Evolutionary conservation across 2,888 invertebrate species (phyloP).

Genomic region (Acrobeloides nanus): DNA sequence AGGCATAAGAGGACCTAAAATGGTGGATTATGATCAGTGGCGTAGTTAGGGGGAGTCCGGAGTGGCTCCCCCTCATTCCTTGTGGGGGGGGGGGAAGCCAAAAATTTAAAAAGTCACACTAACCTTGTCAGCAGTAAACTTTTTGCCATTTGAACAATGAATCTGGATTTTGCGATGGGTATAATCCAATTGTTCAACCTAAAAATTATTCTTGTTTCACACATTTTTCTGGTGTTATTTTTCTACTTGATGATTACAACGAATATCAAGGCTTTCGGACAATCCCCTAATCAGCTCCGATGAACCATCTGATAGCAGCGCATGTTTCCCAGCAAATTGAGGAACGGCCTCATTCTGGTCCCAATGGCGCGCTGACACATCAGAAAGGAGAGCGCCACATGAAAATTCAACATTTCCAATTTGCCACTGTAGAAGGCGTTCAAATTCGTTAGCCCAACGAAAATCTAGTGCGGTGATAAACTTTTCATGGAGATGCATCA

Average conservation of each 20-base stretch:
- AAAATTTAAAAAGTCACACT: too few relatives aligned
- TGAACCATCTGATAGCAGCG: constrained; percentile 55
- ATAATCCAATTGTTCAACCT: constrained; percentile 50
- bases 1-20: constrained; percentile 57
- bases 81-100: too few relatives aligned
- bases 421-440: constrained; percentile 56
- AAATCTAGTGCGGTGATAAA: constrained; percentile 41
- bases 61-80: too few relatives aligned
- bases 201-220: constrained; percentile 13
- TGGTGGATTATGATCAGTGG: neutral
- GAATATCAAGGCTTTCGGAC: constrained; percentile 54
- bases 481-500: constrained; percentile 54
- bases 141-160: constrained; percentile 36
- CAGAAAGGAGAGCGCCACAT: constrained; percentile 54
- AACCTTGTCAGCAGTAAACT: constrained; percentile 49
- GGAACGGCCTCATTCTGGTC: constrained; percentile 58
- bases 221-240: too few relatives aligned
- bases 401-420: constrained; percentile 58
- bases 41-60: too few relatives aligned
- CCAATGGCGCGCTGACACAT: constrained; percentile 57
- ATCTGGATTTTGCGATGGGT: constrained; percentile 31
- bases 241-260: constrained; percentile 53
- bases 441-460: constrained; percentile 52
- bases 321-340: constrained; percentile 57
- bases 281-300: constrained; percentile 50